These are phyloP conservation scores for Hecatera dysodea DNA, from an alignment of 2,888 invertebrate species.

Conservation along the genomic window DNA sequence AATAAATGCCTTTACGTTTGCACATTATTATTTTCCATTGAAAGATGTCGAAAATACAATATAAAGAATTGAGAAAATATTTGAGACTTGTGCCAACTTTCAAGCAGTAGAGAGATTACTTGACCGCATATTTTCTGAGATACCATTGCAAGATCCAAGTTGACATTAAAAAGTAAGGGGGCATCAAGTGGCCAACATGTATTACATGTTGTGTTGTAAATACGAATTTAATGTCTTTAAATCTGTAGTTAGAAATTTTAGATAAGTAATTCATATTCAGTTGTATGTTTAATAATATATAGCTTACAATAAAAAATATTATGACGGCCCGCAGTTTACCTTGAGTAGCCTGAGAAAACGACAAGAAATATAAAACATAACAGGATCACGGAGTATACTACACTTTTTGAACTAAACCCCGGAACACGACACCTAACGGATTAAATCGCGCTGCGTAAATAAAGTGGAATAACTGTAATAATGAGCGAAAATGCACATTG, in stretches of 20 bases:
- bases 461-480: constrained; percentile 67
- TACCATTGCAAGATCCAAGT: constrained; percentile 2
- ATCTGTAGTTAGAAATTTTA: neutral
- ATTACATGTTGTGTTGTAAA: neutral
- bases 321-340: constrained; percentile 8
- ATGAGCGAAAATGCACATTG: constrained; percentile 74
- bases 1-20: neutral
- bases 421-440: constrained; percentile 56
- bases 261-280: neutral
- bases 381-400: constrained; percentile 9
- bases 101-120: neutral
- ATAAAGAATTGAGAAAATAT: no score
- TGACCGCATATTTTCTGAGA: constrained; percentile 5
- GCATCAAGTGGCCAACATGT: neutral
- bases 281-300: constrained; percentile 11
- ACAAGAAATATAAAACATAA: constrained; percentile 23
- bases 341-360: constrained; percentile 17
- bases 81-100: neutral
- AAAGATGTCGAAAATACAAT: no score
- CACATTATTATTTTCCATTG: neutral
- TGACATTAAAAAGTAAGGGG: constrained; percentile 11
- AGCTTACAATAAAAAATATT: constrained; percentile 20
- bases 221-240: constrained; percentile 1
- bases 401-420: constrained; percentile 30
- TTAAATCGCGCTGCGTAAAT: constrained; percentile 56